Base-by-base conservation (phyloP, 1,140 invertebrate genomes). In the Trigoniulus corallinus region DNA sequence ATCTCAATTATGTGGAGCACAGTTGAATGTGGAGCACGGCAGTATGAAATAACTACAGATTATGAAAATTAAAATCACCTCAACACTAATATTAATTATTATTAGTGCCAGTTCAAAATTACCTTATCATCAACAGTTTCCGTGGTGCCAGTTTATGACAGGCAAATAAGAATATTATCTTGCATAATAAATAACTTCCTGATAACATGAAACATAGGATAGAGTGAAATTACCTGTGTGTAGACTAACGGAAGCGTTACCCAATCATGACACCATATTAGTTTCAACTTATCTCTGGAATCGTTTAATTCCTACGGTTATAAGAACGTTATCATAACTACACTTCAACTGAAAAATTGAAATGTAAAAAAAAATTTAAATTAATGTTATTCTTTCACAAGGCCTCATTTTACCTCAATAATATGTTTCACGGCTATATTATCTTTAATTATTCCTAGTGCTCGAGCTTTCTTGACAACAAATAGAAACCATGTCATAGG, bases 401-500 rank as follows among this genome's bases (percentile, higher is more conserved):
- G 29, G 7, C 15, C 29, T 34, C 7, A 34, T n/a, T 34, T 7
- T 49, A 51, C 50, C 24, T 51, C 43, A 13, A 51, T 24, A 47
- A 51, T 47, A 37, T 51, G 50, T 47, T 47, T 51, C 3, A 51
- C n/a, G 3, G 50, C 4, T 22, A 34, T 18, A 7, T 34, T 84
- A 57, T 81, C 86, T 13, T 75, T 74, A 54, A 88, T 88, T 27
- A 84, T 65, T 0, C 77, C 74, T 57, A 88, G 84, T 59, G 82
- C 82, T 49, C 84, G 68, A 0, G 85, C 84, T 52, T 84, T 69
- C 63, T 87, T 87, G 54, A 89, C 85, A 52, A 91, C 83, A 62
- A 88, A 87, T 0, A 84, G 86, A 27, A 85, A 86, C 87, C 87
- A 91, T 1, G 87, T 83, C 3, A 88, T 67, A 0, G 87, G 87